Base-by-base conservation (phyloP, 2,113 vertebrate species). In the Nanorana parkeri region DNA sequence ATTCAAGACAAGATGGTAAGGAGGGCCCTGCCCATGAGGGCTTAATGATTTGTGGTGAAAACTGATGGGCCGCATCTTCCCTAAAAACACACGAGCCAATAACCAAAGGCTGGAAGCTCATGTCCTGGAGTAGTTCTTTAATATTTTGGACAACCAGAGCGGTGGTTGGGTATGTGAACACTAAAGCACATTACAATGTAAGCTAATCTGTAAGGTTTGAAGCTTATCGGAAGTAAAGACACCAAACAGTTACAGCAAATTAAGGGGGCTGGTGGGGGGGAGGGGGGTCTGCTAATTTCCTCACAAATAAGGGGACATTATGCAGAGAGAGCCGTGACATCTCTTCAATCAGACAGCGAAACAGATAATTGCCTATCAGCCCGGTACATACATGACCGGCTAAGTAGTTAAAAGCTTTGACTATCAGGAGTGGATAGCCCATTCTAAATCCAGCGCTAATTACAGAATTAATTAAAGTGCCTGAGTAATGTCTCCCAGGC, bases 351-450 rank as follows among this genome's bases (percentile, higher is more conserved):
- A 74, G 71, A 17, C 54, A 7, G 21, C 58, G 29, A 28, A 36
- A 74, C 24, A 17, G 54, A 60, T 60, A 75, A 75, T 75, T 41
- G 72, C 60, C 60, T 75, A 75, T 75, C 72, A 61, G 72, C 55
- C 29, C 54, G 2, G 21, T 60, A 61, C 72, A 75, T 75, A 75
- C 55, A 75, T 61, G 72, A 75, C 55, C 72, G 41, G 72, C 32
- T 75, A 56, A 41, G 55, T 61, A 75, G 60, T 75, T 75, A 75
- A 75, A 75, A 75, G 72, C 72, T 75, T 75, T 75, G 23, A 36
- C 29, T 29, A 75, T 75, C 29, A 61, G 72, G 28, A 36, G 28
- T 23, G 26, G 72, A 75, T 23, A 56, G 72, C 54, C 56, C 20
- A 75, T 75, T 75, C 56, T 75, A 75, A 75, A 75, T 41, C 72